phyloP scores from a whole-genome alignment of 2,797 vertebrate genomes.

The Tamandua tetradactyla region DNA sequence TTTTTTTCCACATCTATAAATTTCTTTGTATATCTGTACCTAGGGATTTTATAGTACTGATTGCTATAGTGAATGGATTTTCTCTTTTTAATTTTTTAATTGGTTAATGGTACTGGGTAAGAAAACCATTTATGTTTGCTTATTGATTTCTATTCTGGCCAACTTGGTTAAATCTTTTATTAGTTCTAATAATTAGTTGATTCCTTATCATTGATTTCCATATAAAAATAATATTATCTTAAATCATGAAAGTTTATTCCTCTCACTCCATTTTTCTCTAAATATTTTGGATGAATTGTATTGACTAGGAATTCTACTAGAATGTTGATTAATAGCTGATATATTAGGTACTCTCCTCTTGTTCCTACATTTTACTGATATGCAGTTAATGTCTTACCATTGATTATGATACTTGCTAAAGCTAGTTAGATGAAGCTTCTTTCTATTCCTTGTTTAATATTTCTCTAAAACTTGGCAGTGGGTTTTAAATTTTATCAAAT shows the following conservation, averaged over 20 bases:
- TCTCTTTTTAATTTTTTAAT: not conserved
- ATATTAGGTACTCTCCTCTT: not conserved
- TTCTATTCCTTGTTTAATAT: not conserved
- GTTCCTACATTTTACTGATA: not conserved
- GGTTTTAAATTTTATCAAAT: not conserved
- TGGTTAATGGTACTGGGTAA: not conserved
- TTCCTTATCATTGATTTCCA: not conserved
- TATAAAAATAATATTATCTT: not conserved
- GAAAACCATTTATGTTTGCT: not conserved
- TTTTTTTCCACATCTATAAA: not conserved
- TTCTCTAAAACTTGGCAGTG: not conserved
- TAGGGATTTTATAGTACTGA: not conserved
- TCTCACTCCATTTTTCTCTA: not conserved
- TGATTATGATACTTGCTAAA: not conserved
- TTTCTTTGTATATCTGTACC: not conserved
- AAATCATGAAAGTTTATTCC: not conserved
- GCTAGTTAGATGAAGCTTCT: not conserved
- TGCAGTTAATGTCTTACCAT: not conserved
- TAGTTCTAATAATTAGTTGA: not conserved
- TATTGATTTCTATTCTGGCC: conserved; percentile 3
- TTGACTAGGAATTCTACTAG: not conserved
- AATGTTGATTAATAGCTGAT: not conserved
- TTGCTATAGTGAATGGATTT: not conserved
- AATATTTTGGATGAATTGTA: not conserved
- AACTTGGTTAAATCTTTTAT: not conserved